Base-by-base conservation (phyloP, 2,888 invertebrate genomes). In the Drosophila greeni region DNA sequence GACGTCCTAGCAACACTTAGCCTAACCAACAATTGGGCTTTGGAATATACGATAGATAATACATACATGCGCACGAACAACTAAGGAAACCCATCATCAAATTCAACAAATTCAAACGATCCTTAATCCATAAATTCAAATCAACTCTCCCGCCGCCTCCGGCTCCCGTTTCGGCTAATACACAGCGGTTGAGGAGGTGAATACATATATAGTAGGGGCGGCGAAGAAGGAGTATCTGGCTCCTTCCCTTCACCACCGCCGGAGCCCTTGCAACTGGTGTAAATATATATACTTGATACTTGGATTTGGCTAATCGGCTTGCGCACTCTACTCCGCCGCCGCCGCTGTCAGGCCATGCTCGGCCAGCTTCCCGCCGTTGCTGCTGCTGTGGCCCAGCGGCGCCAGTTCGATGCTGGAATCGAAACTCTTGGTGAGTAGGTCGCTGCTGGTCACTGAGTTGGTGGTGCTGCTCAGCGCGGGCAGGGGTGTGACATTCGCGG, bases 371-470 rank as follows among this genome's bases (percentile, higher is more conserved):
- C 64, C 73, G 16, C 84, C 82, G 33, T 82, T 81, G 67, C 83
- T 84, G 36, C 47, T 72, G 66, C 78, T 83, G 37, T 81, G 75
- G 2, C 78, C 74, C 43, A 78, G 59, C 11, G 81, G 77, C 29
- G 86, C 76, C 67, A 86, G 53, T 58, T 86, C 86, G 53, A 86
- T 73, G 69, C 84, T 86, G 29, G 87, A 87, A 57, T 86, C 86
- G 33, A 87, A 87, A 67, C 86, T 86, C 68, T 86, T 86, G 43
- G 86, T 86, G 61, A 86, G 67, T 70, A 86, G 47, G 60, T 86
- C 86, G 51, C 86, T 86, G 75, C 86, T 86, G 11, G 86, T 86
- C 42, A 87, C 74, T 61, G 86, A 87, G 40, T 79, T 82, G 9
- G 84, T 84, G 36, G 76, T 84, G 75, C 84, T 84, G 60, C 80